phyloP scores from a whole-genome alignment of 1,140 invertebrate species.

The Leptopilina boulardi region DNA sequence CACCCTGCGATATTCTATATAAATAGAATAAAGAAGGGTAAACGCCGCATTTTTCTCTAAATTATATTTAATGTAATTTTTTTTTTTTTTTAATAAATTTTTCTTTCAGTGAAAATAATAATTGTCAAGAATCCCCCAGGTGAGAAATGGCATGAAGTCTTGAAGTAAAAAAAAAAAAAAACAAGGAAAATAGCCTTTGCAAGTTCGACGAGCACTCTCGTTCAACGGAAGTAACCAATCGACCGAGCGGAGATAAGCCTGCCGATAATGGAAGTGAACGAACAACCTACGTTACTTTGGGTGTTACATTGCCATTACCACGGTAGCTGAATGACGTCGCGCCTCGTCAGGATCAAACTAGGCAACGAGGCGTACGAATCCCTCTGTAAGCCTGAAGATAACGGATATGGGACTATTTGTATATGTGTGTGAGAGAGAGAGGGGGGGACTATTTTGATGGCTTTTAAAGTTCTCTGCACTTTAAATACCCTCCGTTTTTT shows the following conservation, averaged over 20 bases:
- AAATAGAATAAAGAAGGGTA: too few relatives aligned
- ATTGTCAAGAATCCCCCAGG: too few relatives aligned
- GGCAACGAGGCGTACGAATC: slow-evolving; percentile 51
- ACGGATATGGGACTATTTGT: slow-evolving; percentile 39
- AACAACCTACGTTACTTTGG: slow-evolving; percentile 44
- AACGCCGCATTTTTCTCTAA: slow-evolving; percentile 49
- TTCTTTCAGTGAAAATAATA: neutral
- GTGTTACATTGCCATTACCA: slow-evolving; percentile 47
- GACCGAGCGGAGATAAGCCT: slow-evolving; percentile 64
- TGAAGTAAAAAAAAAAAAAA: slow-evolving; percentile 13
- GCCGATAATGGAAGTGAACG: slow-evolving; percentile 63
- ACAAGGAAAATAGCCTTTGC: slow-evolving; percentile 13
- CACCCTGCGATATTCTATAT: too few relatives aligned
- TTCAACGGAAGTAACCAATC: slow-evolving; percentile 61
- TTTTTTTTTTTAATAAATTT: slow-evolving; percentile 1
- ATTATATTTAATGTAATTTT: too few relatives aligned
- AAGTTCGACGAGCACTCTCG: slow-evolving; percentile 43
- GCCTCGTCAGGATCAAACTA: slow-evolving; percentile 54
- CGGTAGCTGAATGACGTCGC: slow-evolving; percentile 41
- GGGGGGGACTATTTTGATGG: too few relatives aligned
- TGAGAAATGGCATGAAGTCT: neutral
- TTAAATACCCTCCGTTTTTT: neutral
- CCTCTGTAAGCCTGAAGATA: slow-evolving; percentile 59
- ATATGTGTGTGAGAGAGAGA: too few relatives aligned
- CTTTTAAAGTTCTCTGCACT: neutral